Percentiles rank a stretch among this genome's conserved stretches.
phyloP scores from a whole-genome alignment of 2,888 invertebrate genomes.

The Melieria picta region DNA sequence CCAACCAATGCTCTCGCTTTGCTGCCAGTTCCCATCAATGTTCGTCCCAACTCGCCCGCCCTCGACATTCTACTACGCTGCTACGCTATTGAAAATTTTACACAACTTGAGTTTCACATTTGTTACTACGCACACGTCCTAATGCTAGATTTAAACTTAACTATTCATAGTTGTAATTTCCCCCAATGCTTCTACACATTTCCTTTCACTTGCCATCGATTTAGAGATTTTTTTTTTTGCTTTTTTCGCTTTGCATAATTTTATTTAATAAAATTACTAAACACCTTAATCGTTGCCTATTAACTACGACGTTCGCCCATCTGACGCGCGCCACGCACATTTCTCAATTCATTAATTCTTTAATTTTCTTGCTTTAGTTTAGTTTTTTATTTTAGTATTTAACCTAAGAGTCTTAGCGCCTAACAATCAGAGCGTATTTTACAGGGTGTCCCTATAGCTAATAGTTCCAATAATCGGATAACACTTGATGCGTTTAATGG shows the following conservation, averaged over 20 bases:
- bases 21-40: background rate
- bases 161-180: too few relatives aligned
- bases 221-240: slow-evolving; percentile 32
- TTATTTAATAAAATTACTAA: slow-evolving; percentile 63
- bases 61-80: background rate
- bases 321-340: slow-evolving; percentile 5
- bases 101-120: slow-evolving; percentile 44
- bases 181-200: background rate
- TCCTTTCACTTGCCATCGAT: background rate
- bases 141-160: too few relatives aligned
- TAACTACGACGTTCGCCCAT: slow-evolving; percentile 42
- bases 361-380: slow-evolving; percentile 18
- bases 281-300: slow-evolving; percentile 54
- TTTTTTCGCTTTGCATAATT: slow-evolving; percentile 51
- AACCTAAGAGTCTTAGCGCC: slow-evolving; percentile 50
- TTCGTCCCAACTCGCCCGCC: too few relatives aligned
- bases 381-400: slow-evolving; percentile 38
- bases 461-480: slow-evolving; percentile 30
- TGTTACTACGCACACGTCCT: background rate
- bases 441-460: slow-evolving; percentile 47
- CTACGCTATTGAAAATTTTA: slow-evolving; percentile 39
- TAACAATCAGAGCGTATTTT: slow-evolving; percentile 48
- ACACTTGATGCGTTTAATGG: slow-evolving; percentile 30
- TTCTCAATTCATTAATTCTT: slow-evolving; percentile 27
- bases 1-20: background rate